These are phyloP conservation scores for Pseudoips prasinana DNA, from an alignment of 2,888 invertebrate species.

Conservation along the genomic window DNA sequence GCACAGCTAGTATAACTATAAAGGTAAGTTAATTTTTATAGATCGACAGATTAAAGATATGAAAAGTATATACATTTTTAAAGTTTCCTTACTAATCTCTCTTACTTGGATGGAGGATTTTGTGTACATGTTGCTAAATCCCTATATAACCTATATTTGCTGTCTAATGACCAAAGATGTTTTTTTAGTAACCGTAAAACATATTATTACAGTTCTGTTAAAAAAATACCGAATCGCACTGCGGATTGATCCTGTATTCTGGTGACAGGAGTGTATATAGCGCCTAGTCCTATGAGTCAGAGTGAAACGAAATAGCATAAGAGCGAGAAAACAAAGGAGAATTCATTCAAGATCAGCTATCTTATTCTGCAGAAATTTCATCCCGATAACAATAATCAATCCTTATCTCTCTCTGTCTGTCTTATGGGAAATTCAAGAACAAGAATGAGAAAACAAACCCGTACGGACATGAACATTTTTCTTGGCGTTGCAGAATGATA, in stretches of 20 bases:
- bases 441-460: constrained; percentile 37
- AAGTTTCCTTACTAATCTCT: no score
- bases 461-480: constrained; percentile 45
- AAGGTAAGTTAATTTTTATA: no score
- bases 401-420: constrained; percentile 43
- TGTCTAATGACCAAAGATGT: no score
- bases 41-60: no score
- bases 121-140: no score
- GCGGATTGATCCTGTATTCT: constrained; percentile 73
- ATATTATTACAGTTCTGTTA: not conserved
- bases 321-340: constrained; percentile 70
- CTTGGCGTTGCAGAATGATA: constrained; percentile 62
- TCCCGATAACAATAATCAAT: constrained; percentile 60
- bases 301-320: constrained; percentile 58
- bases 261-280: constrained; percentile 62
- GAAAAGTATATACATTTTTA: no score
- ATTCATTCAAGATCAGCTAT: constrained; percentile 72
- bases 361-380: constrained; percentile 61
- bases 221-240: constrained; percentile 55
- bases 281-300: constrained; percentile 58
- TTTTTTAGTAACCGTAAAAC: not conserved
- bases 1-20: no score
- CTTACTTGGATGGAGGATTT: no score
- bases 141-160: no score
- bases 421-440: constrained; percentile 28